Base-by-base conservation (phyloP, 2,888 invertebrate species). In the Drosophila austrosaltans region DNA sequence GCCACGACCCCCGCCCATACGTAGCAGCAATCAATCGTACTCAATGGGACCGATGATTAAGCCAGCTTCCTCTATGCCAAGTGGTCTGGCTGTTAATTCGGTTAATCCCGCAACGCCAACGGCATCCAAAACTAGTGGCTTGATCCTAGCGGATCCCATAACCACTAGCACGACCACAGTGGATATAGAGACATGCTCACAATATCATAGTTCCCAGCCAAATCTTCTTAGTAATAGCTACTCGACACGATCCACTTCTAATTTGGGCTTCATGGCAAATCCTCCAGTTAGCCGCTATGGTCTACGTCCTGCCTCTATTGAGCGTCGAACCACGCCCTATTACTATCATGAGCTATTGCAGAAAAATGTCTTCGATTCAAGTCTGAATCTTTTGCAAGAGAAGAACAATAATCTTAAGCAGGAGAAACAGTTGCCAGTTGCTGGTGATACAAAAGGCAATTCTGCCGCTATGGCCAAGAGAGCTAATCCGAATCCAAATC, bases 61-160 rank as follows among this genome's bases (percentile, higher is more conserved):
- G 88, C 90, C 92, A 36, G 89, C 91, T 61, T 88, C 89, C 56
- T 92, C 92, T 61, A 91, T 92, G 91, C 92, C 92, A 32, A 91
- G 88, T 69, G 92, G 92, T 44, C 65, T 91, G 67, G 87, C 90
- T 0, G 64, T 48, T 3, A 48, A 25, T 25, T 10, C 48, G 12
- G 25, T 10, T 6, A 48, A 22, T 63, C 71, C 69, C 61, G 62
- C 57, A 54, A 73, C 63, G 76, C 69, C 44, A n/a, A 20, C 59
- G 7, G 68, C 54, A 2, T 48, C 54, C 57, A 68, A 81, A 48
- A 48, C 1, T 5, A 48, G 12, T 16, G 69, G 72, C 32, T 82
- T 84, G 1, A 63, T 72, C 63, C 65, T 81, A 30, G 87, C 79
- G 22, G 86, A 76, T 2, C 78, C 75, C 32, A 79, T 70, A 39